Percentiles rank a stretch among this genome's conserved stretches.
Conservation (phyloP, 2,797 vertebrate species). For the Sphenodon punctatus region DNA sequence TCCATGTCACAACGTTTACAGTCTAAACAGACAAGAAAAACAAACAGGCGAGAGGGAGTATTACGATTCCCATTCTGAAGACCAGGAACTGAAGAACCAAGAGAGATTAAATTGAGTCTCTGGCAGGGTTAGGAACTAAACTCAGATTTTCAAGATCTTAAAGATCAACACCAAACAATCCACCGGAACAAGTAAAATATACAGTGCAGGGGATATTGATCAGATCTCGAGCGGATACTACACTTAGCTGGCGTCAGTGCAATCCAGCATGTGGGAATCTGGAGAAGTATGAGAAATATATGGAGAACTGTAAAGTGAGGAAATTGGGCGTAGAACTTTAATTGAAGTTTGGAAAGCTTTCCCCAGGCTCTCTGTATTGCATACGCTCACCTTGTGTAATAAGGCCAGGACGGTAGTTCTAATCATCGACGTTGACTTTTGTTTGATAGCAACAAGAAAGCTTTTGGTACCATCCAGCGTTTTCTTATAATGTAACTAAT, state of each 20-base stretch:
- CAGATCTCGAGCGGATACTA: neutral
- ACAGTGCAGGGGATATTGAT: no score
- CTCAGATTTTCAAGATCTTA: neutral
- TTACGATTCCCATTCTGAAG: neutral
- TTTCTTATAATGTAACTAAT: slow-evolving; percentile 77
- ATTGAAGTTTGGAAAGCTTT: neutral
- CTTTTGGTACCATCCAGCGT: slow-evolving; percentile 74
- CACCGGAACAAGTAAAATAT: no score
- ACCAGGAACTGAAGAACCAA: neutral
- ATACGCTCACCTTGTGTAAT: slow-evolving; percentile 80
- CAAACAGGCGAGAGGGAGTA: neutral
- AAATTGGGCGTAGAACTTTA: neutral
- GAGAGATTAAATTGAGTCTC: neutral
- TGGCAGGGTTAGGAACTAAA: neutral
- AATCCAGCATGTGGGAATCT: neutral
- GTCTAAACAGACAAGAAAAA: no score
- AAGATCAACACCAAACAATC: neutral
- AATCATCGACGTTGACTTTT: slow-evolving; percentile 74
- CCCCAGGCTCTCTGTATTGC: neutral
- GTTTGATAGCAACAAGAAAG: slow-evolving; percentile 75
- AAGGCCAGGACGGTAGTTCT: slow-evolving; percentile 74
- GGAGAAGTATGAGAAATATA: neutral
- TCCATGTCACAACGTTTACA: no score
- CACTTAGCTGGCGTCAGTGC: neutral
- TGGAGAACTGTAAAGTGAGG: neutral